Evolutionary conservation across 2,888 invertebrate genomes (phyloP).

Genomic region (Neoascia interrupta): DNA sequence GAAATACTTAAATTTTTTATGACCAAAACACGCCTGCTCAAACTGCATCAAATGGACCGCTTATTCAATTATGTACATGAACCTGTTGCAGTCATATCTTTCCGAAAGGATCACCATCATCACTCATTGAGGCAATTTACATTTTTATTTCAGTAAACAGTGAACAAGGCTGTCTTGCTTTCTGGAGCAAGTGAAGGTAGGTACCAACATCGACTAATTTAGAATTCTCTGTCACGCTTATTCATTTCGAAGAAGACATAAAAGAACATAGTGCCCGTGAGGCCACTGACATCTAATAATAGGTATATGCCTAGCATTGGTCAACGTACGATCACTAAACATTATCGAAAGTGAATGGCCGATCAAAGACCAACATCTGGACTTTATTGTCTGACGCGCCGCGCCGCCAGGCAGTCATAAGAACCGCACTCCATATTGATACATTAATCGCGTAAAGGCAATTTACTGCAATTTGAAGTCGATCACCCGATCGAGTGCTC

Average conservation of each 20-base stretch:
- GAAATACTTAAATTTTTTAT: slow-evolving; percentile 25
- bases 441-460: slow-evolving; percentile 24
- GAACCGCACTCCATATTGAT: slow-evolving; percentile 15
- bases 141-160: slow-evolving; percentile 13
- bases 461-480: slow-evolving; percentile 39
- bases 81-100: slow-evolving; percentile 46
- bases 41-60: slow-evolving; percentile 27
- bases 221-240: slow-evolving; percentile 52
- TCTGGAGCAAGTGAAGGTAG: slow-evolving; percentile 6
- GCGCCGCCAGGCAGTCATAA: slow-evolving; percentile 28
- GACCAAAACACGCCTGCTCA: slow-evolving; percentile 40
- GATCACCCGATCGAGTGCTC: slow-evolving; percentile 29
- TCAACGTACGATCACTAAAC: slow-evolving; percentile 7
- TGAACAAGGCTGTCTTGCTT: slow-evolving; percentile 19
- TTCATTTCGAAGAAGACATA: slow-evolving; percentile 47
- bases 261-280: slow-evolving; percentile 15
- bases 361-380: slow-evolving; percentile 26
- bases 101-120: slow-evolving; percentile 41
- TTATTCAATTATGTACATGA: slow-evolving; percentile 55
- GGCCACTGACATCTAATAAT: no score
- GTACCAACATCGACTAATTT: slow-evolving; percentile 10
- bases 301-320: background rate
- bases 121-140: slow-evolving; percentile 46
- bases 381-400: slow-evolving; percentile 59
- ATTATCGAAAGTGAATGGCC: slow-evolving; percentile 51